A percentile compares a stretch with the other conserved stretches of the same genome.
These are phyloP conservation scores for Drosophila littoralis DNA, from an alignment of 1,140 invertebrate genomes.

Conservation along the genomic window DNA sequence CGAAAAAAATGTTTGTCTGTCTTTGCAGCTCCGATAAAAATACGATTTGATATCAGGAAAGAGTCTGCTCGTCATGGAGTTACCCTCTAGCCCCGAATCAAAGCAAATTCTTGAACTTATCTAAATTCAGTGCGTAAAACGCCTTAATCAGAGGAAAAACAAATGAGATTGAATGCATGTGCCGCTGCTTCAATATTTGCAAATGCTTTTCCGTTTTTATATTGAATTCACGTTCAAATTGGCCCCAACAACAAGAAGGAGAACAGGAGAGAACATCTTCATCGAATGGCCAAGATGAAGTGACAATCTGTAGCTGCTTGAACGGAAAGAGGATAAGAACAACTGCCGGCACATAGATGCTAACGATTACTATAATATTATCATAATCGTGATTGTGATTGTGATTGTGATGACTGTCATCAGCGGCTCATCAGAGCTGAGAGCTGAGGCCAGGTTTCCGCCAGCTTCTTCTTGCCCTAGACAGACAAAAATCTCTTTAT, in stretches of 20 bases:
- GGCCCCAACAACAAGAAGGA: not conserved
- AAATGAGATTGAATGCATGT: not conserved
- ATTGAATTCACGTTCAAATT: constrained; percentile 24
- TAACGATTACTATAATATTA: constrained; percentile 69
- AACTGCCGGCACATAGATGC: constrained; percentile 43
- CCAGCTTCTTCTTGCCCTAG: constrained; percentile 20
- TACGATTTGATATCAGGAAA: no score
- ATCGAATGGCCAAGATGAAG: not conserved
- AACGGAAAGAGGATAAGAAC: not conserved
- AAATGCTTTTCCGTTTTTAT: not conserved
- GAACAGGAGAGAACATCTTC: not conserved
- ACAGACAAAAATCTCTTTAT: constrained; percentile 78
- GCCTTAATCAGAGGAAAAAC: not conserved
- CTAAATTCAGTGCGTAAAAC: not conserved
- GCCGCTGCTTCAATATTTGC: not conserved
- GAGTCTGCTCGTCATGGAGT: no score
- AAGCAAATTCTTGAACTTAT: not conserved
- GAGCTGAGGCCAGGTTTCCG: not conserved
- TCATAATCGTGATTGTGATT: constrained; percentile 73
- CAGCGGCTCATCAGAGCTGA: constrained; percentile 64
- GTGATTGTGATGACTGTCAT: constrained; percentile 77
- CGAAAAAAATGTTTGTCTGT: no score
- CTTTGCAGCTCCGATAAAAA: no score
- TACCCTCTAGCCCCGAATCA: not conserved
- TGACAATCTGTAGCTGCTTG: constrained; percentile 9